Evolutionary conservation across 2,113 vertebrate species (phyloP), one percentile per base, ranked within the genome.

Genomic region (Onychostoma macrolepis): DNA sequence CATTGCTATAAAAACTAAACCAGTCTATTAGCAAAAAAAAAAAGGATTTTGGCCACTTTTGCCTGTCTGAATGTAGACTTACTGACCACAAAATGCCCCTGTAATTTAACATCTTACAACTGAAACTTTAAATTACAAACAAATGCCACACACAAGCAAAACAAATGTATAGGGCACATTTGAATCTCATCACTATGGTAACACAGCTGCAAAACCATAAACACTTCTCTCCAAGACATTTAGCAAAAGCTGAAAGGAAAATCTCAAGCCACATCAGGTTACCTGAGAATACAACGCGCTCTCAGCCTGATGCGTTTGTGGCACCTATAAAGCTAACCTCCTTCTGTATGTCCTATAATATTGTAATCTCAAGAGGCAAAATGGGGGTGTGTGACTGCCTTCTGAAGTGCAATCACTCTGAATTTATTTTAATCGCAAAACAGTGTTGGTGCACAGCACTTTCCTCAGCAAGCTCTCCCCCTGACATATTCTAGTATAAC

Each of bases 191-290:
- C 56, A 48, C 74, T 45, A 45, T 53, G 19, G 45, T 21, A 30
- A 78, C 45, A 30, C 45, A 56, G 45, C 53, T 80, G 78, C 78
- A 80, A 78, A 78, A 33, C 75, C 75, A 53, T 53, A 71, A 71
- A 71, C 8, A 17, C 4, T 78, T 78, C 24, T 53, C 17, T 78
- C 7, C 8, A 78, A 80, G 11, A 56, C 21, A 58, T 53, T 53
- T 33, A 28, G 12, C 74, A 28, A 50, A 74, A 26, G 38, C 50
- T 19, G 3, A 80, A 61, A 15, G 33, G 53, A 58, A 36, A 80
- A 80, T n/a, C 21, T 41, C 36, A 43, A 75, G 12, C 21, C 38
- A 8, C 30, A 58, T 61, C 78, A 80, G 72, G 0, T 75, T n/a
- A 45, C 38, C 72, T 7, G 19, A 61, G 50, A 36, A 21, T 38